Evolutionary conservation across 1,140 invertebrate species (phyloP).

Genomic region (Latrodectus geometricus): DNA sequence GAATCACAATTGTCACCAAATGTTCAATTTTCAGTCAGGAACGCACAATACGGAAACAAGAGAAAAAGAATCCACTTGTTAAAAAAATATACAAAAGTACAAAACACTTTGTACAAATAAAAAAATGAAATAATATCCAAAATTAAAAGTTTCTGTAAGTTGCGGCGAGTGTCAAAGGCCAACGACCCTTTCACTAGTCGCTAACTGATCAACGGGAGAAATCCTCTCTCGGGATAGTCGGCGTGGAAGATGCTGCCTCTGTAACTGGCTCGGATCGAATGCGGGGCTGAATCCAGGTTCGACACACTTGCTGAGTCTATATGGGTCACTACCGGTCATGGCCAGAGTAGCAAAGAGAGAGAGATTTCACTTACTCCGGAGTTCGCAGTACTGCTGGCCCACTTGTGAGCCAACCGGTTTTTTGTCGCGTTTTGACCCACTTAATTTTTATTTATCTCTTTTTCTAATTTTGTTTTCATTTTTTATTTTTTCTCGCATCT

Average conservation of each 20-base stretch:
- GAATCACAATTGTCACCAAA: background rate
- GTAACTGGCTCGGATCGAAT: constrained; percentile 7
- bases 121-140: background rate
- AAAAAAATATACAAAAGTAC: no score
- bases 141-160: constrained; percentile 10
- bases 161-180: constrained; percentile 14
- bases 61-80: background rate
- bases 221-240: background rate
- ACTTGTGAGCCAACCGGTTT: constrained; percentile 37
- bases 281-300: constrained; percentile 26
- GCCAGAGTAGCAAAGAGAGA: constrained; percentile 38
- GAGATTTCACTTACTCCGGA: constrained; percentile 41
- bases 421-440: constrained; percentile 53
- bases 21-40: background rate
- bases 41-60: background rate
- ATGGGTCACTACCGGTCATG: constrained; percentile 55
- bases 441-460: constrained; percentile 13
- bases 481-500: background rate
- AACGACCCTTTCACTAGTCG: constrained; percentile 27
- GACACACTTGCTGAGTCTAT: constrained; percentile 47
- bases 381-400: constrained; percentile 47
- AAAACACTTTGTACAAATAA: background rate
- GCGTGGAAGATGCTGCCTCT: background rate
- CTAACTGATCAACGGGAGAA: constrained; percentile 2
- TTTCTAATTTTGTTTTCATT: background rate